Percentiles rank a stretch among this genome's conserved stretches.
phyloP scores from a whole-genome alignment of 1,140 invertebrate genomes.

The Octopus sinensis region DNA sequence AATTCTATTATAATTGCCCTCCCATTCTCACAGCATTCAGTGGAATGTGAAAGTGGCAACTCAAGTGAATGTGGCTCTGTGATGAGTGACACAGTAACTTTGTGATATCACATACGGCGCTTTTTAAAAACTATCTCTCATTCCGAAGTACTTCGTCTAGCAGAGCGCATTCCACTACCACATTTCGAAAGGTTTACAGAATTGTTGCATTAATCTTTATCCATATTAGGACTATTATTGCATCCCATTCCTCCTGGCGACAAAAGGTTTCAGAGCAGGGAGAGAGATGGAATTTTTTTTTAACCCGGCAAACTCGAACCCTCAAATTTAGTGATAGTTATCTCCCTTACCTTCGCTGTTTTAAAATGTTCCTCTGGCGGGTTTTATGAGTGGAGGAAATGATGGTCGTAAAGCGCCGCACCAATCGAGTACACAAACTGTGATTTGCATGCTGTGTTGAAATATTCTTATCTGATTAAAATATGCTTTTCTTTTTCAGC shows the following conservation, averaged over 20 bases:
- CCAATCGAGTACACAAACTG: not conserved
- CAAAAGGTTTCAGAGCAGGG: conserved; percentile 3
- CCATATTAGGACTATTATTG: not conserved
- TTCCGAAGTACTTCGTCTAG: too few relatives aligned
- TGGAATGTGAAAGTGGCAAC: too few relatives aligned
- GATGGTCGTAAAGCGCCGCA: not conserved
- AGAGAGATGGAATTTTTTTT: not conserved
- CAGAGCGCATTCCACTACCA: too few relatives aligned
- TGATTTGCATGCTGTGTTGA: not conserved
- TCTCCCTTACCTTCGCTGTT: not conserved
- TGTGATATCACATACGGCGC: too few relatives aligned
- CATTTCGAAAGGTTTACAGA: not conserved
- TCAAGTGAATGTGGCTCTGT: too few relatives aligned
- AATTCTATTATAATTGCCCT: too few relatives aligned
- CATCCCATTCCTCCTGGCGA: not conserved
- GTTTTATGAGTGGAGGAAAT: not conserved
- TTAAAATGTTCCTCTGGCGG: not conserved
- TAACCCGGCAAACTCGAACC: not conserved
- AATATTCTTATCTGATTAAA: not conserved
- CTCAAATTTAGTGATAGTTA: not conserved
- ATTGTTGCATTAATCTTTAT: not conserved
- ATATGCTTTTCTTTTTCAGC: not conserved
- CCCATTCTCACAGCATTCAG: too few relatives aligned
- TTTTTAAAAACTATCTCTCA: too few relatives aligned
- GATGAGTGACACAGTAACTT: too few relatives aligned